Evolutionary conservation across 2,113 vertebrate species (phyloP).

Genomic region (Polypterus senegalus): DNA sequence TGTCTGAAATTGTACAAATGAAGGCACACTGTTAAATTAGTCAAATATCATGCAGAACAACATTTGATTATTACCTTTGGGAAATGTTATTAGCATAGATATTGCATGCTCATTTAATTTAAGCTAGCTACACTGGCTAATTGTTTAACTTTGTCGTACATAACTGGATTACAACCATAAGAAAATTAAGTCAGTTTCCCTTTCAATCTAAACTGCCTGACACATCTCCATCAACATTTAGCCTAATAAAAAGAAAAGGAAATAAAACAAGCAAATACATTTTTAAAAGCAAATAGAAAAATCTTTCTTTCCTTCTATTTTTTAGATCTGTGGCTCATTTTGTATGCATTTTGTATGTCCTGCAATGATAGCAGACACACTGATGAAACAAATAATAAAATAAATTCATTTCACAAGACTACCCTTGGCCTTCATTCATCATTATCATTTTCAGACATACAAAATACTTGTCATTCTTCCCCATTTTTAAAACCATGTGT

Average conservation of each 20-base stretch:
- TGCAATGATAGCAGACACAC: too few relatives aligned
- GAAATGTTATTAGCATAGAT: slow-evolving; percentile 17
- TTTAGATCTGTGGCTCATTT: too few relatives aligned
- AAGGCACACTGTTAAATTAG: slow-evolving; percentile 11
- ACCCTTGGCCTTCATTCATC: not conserved
- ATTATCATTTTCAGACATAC: not conserved
- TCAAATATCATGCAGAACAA: slow-evolving; percentile 21
- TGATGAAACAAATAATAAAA: too few relatives aligned
- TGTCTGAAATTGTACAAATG: slow-evolving; percentile 15
- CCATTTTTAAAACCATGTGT: too few relatives aligned
- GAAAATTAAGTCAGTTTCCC: slow-evolving; percentile 3
- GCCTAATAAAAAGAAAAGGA: not conserved
- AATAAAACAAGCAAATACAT: not conserved
- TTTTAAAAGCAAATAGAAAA: too few relatives aligned
- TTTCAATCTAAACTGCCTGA: slow-evolving; percentile 5
- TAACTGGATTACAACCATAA: slow-evolving; percentile 11
- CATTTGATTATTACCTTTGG: slow-evolving; percentile 16
- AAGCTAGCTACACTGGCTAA: slow-evolving; percentile 25
- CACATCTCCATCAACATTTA: slow-evolving; percentile 7
- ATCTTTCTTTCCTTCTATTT: too few relatives aligned
- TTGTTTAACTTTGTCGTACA: slow-evolving; percentile 16
- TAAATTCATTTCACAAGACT: not conserved
- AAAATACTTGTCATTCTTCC: too few relatives aligned
- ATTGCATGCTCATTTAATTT: slow-evolving; percentile 29
- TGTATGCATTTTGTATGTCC: too few relatives aligned